Percentiles rank a stretch among this genome's conserved stretches.
Evolutionary conservation across 2,888 invertebrate species (phyloP).

Genomic region (Timema podura): DNA sequence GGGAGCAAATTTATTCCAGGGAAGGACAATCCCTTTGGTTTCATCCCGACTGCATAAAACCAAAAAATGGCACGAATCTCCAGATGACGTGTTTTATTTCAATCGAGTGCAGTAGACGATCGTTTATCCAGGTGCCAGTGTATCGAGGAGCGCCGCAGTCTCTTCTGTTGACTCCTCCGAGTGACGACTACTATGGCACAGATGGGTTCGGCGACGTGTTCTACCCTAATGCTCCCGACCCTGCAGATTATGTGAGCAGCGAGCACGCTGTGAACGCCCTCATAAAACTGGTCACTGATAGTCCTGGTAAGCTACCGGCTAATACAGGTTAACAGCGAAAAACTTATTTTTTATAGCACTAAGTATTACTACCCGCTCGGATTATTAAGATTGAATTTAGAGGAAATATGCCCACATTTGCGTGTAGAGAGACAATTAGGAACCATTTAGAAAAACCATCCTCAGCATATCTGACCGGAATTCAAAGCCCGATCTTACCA

Average conservation of each 20-base stretch:
- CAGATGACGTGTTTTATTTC: too few relatives aligned
- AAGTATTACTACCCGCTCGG: too few relatives aligned
- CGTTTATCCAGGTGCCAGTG: conserved; percentile 47
- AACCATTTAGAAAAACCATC: background rate
- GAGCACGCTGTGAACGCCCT: conserved; percentile 47
- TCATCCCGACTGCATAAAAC: background rate
- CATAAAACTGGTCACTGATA: conserved; percentile 41
- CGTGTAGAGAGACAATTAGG: background rate
- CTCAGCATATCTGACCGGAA: background rate
- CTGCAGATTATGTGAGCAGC: conserved; percentile 38
- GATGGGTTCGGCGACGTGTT: conserved; percentile 52
- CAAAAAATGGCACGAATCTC: background rate
- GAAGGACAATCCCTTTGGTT: background rate
- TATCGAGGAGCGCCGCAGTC: conserved; percentile 44
- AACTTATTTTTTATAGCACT: too few relatives aligned
- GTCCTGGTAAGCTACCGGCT: conserved; percentile 36
- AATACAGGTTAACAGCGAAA: background rate
- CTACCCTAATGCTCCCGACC: conserved; percentile 35
- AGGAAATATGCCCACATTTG: too few relatives aligned
- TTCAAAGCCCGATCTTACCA: too few relatives aligned
- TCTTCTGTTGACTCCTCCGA: conserved; percentile 38
- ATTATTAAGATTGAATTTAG: too few relatives aligned
- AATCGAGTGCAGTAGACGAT: background rate
- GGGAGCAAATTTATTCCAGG: too few relatives aligned
- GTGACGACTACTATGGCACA: conserved; percentile 42